A percentile compares a stretch with the other conserved stretches of the same genome.
Evolutionary conservation across 2,888 invertebrate genomes (phyloP).

Genomic region (Torymus auratus): DNA sequence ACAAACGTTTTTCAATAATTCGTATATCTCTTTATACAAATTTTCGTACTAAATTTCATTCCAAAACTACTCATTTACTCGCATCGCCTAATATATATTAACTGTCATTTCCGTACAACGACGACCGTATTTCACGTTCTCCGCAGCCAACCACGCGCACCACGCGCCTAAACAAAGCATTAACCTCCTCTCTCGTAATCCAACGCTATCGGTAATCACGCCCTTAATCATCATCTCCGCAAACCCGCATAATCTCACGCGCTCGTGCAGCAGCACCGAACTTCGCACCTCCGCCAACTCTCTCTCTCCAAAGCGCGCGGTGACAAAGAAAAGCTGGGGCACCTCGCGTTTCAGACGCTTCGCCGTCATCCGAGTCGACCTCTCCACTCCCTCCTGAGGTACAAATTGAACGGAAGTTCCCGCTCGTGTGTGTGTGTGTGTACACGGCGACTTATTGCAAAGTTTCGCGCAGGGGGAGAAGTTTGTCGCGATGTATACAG

Average conservation of each 20-base stretch:
- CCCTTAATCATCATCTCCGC: conserved; percentile 24
- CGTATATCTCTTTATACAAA: too few species aligned
- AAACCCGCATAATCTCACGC: conserved; percentile 30
- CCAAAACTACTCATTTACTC: too few species aligned
- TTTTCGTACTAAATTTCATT: too few species aligned
- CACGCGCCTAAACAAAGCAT: neutral
- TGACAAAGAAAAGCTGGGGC: neutral
- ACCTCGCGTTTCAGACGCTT: conserved; percentile 1
- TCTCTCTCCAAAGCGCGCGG: neutral
- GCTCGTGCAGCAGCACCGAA: neutral
- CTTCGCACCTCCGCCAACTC: conserved; percentile 18
- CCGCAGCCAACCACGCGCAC: too few species aligned
- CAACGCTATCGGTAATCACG: neutral
- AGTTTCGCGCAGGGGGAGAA: conserved; percentile 48
- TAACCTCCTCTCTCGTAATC: too few species aligned
- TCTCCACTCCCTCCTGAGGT: conserved; percentile 19
- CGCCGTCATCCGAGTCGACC: conserved; percentile 6
- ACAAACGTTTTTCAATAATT: too few species aligned
- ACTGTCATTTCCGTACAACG: too few species aligned
- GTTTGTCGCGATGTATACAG: neutral
- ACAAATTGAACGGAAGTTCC: conserved; percentile 63
- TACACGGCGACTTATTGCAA: conserved; percentile 58
- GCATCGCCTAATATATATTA: too few species aligned
- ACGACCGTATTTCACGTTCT: too few species aligned
- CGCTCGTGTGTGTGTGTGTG: too few species aligned